phyloP scores from a whole-genome alignment of 1,140 invertebrate species.

The Archivesica marissinica region DNA sequence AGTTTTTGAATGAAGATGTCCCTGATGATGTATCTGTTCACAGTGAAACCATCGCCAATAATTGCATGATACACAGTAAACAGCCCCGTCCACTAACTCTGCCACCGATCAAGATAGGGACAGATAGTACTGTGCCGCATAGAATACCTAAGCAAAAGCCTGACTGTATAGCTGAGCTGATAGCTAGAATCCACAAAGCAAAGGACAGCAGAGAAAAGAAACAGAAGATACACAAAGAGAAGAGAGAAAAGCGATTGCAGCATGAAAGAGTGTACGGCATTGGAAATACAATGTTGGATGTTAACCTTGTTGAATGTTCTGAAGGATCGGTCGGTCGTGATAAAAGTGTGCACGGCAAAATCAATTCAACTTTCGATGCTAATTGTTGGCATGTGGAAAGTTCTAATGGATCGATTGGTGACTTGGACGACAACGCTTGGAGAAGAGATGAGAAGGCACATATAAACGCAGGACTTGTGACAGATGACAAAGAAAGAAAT shows the following conservation, averaged over 20 bases:
- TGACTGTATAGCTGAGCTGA: conserved; percentile 47
- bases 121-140: not conserved
- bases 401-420: not conserved
- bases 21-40: conserved; percentile 32
- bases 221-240: conserved; percentile 45
- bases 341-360: too few relatives aligned
- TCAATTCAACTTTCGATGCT: too few relatives aligned
- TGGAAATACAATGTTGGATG: not conserved
- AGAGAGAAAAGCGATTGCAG: conserved; percentile 32
- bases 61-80: not conserved
- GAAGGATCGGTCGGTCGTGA: too few relatives aligned
- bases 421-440: conserved; percentile 1
- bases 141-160: not conserved
- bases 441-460: not conserved
- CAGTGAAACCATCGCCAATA: conserved; percentile 1
- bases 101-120: conserved; percentile 57
- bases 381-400: too few relatives aligned
- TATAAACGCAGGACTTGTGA: not conserved
- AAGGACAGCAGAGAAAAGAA: conserved; percentile 23
- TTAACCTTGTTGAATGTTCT: not conserved
- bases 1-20: conserved; percentile 48
- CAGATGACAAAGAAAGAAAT: not conserved
- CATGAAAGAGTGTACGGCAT: conserved; percentile 31
- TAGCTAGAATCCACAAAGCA: conserved; percentile 15
- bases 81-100: conserved; percentile 36